Evolutionary conservation across 2,113 vertebrate genomes (phyloP).

Genomic region (Arizona elegans): DNA sequence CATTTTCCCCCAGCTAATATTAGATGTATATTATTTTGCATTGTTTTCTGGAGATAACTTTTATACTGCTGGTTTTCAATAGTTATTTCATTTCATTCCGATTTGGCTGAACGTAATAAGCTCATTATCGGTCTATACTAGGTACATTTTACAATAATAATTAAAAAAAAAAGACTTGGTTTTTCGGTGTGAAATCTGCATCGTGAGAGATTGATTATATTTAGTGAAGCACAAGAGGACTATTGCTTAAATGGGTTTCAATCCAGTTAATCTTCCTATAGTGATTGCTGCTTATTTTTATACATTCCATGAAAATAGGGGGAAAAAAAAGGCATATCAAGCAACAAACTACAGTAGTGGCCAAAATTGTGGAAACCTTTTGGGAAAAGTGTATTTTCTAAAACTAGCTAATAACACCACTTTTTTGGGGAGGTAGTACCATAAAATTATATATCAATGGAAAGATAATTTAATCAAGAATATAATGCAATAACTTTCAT

Average conservation of each 20-base stretch:
- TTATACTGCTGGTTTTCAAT: background rate
- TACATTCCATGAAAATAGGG: background rate
- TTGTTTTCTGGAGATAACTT: background rate
- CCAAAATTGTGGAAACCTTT: too few relatives aligned
- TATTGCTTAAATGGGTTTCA: background rate
- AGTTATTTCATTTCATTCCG: background rate
- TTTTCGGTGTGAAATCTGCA: background rate
- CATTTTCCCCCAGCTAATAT: background rate
- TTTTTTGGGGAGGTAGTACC: too few relatives aligned
- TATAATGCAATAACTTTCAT: too few relatives aligned
- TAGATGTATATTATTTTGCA: background rate
- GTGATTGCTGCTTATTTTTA: background rate
- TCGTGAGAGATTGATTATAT: background rate
- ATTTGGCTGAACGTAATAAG: background rate
- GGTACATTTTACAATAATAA: background rate
- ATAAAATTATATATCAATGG: too few relatives aligned
- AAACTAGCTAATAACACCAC: too few relatives aligned
- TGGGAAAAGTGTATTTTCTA: too few relatives aligned
- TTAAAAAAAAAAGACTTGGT: background rate
- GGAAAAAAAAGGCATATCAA: background rate
- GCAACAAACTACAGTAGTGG: background rate
- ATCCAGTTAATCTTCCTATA: background rate
- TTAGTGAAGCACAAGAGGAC: background rate
- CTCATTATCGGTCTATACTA: background rate
- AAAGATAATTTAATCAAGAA: too few relatives aligned